These are phyloP conservation scores for Sicus ferrugineus DNA, from an alignment of 2,888 invertebrate genomes.

Conservation along the genomic window DNA sequence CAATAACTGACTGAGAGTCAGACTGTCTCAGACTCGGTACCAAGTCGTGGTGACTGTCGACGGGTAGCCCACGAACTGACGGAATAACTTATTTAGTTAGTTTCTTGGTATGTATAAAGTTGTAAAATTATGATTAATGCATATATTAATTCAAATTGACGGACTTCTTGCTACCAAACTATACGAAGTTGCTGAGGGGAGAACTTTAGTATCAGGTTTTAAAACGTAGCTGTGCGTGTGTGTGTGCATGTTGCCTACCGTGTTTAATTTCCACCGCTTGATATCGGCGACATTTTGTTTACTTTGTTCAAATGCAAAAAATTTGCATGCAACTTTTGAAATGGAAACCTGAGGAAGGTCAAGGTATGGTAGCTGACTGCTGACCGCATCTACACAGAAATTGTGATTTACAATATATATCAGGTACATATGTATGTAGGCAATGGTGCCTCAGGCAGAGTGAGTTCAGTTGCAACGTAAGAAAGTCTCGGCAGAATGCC, in stretches of 20 bases:
- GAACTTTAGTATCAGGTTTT: slow-evolving; percentile 5
- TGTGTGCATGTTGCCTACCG: slow-evolving; percentile 1
- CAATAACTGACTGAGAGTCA: neutral
- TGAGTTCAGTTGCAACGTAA: too few relatives aligned
- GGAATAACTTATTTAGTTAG: neutral
- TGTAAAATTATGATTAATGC: slow-evolving; percentile 56
- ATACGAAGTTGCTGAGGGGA: neutral
- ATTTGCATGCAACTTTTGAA: neutral
- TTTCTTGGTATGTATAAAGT: slow-evolving; percentile 9
- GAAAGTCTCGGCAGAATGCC: too few relatives aligned
- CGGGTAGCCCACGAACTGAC: neutral
- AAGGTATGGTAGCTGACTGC: slow-evolving; percentile 14
- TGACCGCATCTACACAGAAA: neutral
- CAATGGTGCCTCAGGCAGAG: too few relatives aligned
- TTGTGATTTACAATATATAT: neutral
- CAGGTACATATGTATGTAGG: too few relatives aligned
- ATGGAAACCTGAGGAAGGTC: slow-evolving; percentile 33
- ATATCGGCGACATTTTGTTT: slow-evolving; percentile 29
- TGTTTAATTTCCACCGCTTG: too few relatives aligned
- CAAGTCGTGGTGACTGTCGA: too few relatives aligned
- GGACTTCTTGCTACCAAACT: slow-evolving; percentile 32
- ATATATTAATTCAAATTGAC: slow-evolving; percentile 50
- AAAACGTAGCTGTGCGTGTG: neutral
- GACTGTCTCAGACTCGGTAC: neutral
- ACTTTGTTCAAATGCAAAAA: neutral